Evolutionary conservation across 2,888 invertebrate species (phyloP).

Genomic region (Aphodius sticticus): DNA sequence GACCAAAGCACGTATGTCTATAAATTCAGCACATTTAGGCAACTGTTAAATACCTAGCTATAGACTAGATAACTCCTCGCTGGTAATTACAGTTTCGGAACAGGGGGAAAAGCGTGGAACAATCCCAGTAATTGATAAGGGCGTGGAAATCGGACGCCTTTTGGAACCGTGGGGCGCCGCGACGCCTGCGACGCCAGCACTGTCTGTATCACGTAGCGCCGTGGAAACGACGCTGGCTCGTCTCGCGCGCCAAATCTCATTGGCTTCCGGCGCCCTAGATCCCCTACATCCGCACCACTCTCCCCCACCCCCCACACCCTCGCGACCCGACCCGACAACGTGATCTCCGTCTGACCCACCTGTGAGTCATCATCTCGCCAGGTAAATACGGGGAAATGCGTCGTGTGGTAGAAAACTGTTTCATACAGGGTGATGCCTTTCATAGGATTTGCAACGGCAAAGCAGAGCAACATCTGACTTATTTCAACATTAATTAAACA

Average conservation of each 20-base stretch:
- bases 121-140: constrained; percentile 10
- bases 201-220: constrained; percentile 51
- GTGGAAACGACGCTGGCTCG: constrained; percentile 48
- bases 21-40: too few species aligned
- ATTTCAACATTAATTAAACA: too few species aligned
- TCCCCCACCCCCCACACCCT: constrained; percentile 53
- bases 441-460: too few species aligned
- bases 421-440: not conserved
- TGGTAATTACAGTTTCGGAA: constrained; percentile 14
- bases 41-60: too few species aligned
- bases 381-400: constrained; percentile 13
- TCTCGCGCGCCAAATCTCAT: constrained; percentile 18
- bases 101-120: not conserved
- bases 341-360: constrained; percentile 42
- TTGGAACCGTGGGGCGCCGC: not conserved
- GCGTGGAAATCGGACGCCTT: not conserved
- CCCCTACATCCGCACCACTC: constrained; percentile 49
- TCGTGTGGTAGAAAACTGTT: not conserved
- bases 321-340: constrained; percentile 39
- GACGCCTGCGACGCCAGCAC: not conserved
- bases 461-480: too few species aligned
- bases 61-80: constrained; percentile 5
- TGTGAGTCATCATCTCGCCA: constrained; percentile 53
- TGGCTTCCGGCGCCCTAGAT: constrained; percentile 25
- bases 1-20: too few species aligned